Base-by-base conservation (phyloP, 2,113 vertebrate genomes). In the Carassius auratus region DNA sequence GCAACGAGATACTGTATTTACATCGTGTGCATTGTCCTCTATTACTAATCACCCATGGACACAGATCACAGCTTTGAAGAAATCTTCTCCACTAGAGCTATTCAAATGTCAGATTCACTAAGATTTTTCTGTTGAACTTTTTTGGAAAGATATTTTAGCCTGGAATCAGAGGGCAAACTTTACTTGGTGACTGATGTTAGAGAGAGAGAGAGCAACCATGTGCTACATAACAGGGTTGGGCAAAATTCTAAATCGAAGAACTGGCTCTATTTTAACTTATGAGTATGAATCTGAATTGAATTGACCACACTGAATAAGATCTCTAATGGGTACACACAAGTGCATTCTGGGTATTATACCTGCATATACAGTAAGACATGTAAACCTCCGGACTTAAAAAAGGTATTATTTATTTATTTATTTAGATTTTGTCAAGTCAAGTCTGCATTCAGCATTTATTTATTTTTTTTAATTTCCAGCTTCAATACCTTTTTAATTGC, bases 21-120 rank as follows among this genome's bases (percentile, higher is more conserved):
- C 36, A 62, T 80, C 78, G 64, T 42, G 69, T 82, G 64, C 48
- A 82, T 71, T 82, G 71, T 57, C 10, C 64, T 68, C 62, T 82
- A 69, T 71, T 71, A 38, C 45, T 82, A 55, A 82, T 82, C 80
- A 82, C 42, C 66, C 66, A 23, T 0, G 30, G 26, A 50, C 21
- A 66, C 14, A 68, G 15, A 68, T 50, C 45, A 19, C 61, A 17
- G n/a, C 80, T 71, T 82, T 82, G 45, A 82, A 82, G 48, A 82
- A 26, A 55, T 52, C 10, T 36, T 71, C 45, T 68, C 17, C 55
- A 17, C 38, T 66, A 50, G 33, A 71, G 62, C 17, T 48, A 52
- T 68, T 55, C 23, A 69, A 52, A 82, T 6, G 4, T 68, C 48
- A 52, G 42, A 69, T 69, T 69, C 26, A 36, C 12, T 52, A 82